Evolutionary conservation across 2,888 invertebrate genomes (phyloP).

Genomic region (Dicranocentrus wangi): DNA sequence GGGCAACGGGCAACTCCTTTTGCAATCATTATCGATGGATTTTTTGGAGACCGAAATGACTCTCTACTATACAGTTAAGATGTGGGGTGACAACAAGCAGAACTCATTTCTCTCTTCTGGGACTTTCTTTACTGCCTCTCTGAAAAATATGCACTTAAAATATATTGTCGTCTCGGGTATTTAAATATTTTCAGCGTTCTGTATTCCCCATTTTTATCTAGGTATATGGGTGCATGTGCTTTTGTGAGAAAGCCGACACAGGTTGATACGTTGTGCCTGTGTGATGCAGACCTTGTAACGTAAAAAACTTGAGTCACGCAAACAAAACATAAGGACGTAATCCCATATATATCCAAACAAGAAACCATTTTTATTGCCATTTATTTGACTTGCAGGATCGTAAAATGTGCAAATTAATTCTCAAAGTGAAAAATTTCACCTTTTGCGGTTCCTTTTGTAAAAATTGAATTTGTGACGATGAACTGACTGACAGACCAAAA

Average conservation of each 20-base stretch:
- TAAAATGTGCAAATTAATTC: constrained; percentile 55
- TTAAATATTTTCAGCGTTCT: no score
- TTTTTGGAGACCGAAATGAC: not conserved
- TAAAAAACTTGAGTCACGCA: constrained; percentile 11
- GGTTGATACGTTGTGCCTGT: not conserved
- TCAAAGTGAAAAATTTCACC: constrained; percentile 23
- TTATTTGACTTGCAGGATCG: constrained; percentile 34
- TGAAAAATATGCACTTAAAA: no score
- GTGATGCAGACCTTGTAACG: not conserved
- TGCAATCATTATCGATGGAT: not conserved
- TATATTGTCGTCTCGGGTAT: no score
- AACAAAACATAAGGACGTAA: not conserved
- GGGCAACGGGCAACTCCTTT: not conserved
- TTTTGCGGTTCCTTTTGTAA: constrained; percentile 48
- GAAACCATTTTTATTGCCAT: constrained; percentile 37
- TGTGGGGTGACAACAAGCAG: no score
- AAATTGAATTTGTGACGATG: not conserved
- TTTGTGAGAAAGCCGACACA: no score
- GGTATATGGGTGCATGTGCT: no score
- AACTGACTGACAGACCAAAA: not conserved
- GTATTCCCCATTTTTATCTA: no score
- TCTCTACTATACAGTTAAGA: not conserved
- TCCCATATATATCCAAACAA: constrained; percentile 19
- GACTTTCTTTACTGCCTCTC: no score
- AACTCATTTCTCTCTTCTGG: no score